A percentile compares a stretch with the other conserved stretches of the same genome.
These are phyloP conservation scores for Belgica antarctica DNA, from an alignment of 2,888 invertebrate species.

Conservation along the genomic window DNA sequence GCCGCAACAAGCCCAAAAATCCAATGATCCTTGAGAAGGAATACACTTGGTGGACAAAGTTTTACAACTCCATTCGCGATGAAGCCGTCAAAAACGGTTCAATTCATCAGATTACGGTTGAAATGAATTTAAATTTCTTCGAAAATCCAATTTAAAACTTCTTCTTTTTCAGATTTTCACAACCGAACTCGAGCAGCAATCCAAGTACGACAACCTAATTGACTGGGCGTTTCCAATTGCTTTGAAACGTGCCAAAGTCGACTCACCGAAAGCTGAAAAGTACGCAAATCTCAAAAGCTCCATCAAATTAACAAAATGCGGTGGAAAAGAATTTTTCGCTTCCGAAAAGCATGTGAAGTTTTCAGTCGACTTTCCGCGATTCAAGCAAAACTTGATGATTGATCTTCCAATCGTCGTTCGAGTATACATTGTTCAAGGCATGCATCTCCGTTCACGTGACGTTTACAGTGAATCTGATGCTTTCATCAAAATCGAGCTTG, in stretches of 20 bases:
- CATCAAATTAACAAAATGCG: constrained; percentile 54
- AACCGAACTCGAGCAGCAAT: constrained; percentile 58
- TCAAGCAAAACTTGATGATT: constrained; percentile 44
- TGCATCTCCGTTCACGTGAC: constrained; percentile 70
- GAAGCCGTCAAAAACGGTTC: constrained; percentile 45
- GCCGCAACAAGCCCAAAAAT: constrained; percentile 18
- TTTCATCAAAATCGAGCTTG: constrained; percentile 69
- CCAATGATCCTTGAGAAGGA: constrained; percentile 48
- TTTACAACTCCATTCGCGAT: constrained; percentile 57
- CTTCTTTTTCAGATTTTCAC: constrained; percentile 21
- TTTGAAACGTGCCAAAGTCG: constrained; percentile 62
- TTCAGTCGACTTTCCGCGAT: constrained; percentile 45
- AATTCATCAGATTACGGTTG: constrained; percentile 5
- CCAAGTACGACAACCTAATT: constrained; percentile 64
- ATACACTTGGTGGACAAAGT: constrained; percentile 61
- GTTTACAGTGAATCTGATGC: constrained; percentile 72
- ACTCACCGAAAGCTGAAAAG: constrained; percentile 43
- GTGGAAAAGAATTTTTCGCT: constrained; percentile 48
- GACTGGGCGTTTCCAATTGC: constrained; percentile 66
- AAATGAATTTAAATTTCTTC: neutral
- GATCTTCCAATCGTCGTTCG: constrained; percentile 57
- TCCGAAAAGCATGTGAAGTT: constrained; percentile 55
- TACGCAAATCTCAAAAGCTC: constrained; percentile 46
- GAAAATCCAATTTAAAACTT: neutral
- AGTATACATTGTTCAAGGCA: constrained; percentile 72